Evolutionary conservation across 1,140 invertebrate species (phyloP).

Genomic region (Drosophila kohkoa): DNA sequence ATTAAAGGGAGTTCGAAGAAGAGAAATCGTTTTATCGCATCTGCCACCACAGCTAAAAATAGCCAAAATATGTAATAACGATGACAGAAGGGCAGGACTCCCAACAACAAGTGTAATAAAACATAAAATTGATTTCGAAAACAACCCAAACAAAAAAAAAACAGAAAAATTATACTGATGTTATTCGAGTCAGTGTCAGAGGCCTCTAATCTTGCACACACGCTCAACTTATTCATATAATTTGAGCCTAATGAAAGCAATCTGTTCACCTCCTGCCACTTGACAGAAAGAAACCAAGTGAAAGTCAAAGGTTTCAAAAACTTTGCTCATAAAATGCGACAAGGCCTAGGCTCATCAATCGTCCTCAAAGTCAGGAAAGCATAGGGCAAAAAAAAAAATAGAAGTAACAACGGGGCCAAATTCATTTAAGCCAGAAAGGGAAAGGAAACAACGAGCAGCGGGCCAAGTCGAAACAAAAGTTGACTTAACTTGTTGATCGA

Average conservation of each 20-base stretch:
- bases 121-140: slow-evolving; percentile 61
- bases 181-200: slow-evolving; percentile 23
- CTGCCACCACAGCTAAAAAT: slow-evolving; percentile 14
- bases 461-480: slow-evolving; percentile 43
- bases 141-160: neutral
- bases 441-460: slow-evolving; percentile 42
- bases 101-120: slow-evolving; percentile 21
- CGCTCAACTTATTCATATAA: slow-evolving; percentile 40
- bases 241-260: slow-evolving; percentile 73
- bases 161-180: slow-evolving; percentile 18
- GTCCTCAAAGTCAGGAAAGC: slow-evolving; percentile 6
- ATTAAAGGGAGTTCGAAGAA: slow-evolving; percentile 11
- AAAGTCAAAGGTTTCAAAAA: slow-evolving; percentile 51
- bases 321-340: slow-evolving; percentile 64
- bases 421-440: slow-evolving; percentile 57
- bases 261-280: slow-evolving; percentile 36
- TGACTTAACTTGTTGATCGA: slow-evolving; percentile 74
- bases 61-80: slow-evolving; percentile 5
- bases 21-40: slow-evolving; percentile 32
- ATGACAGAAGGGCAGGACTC: slow-evolving; percentile 9
- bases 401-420: slow-evolving; percentile 42
- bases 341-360: slow-evolving; percentile 63
- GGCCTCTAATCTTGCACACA: slow-evolving; percentile 31
- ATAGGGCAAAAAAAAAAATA: slow-evolving; percentile 7
- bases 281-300: slow-evolving; percentile 1